Evolutionary conservation across 2,113 vertebrate genomes (phyloP).

Genomic region (Rhynchomys soricoides): DNA sequence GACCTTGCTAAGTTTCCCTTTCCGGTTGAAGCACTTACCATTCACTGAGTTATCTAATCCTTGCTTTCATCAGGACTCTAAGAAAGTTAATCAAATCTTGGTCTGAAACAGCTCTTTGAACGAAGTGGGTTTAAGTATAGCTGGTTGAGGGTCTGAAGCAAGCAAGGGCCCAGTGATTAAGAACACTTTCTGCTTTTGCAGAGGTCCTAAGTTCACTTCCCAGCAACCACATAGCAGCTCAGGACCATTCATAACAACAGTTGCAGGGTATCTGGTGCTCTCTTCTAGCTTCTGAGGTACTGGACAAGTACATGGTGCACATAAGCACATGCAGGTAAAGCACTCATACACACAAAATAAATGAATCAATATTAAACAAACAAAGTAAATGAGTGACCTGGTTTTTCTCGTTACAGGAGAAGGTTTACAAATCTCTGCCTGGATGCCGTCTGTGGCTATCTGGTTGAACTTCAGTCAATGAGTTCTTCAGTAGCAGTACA

Average conservation of each 20-base stretch:
- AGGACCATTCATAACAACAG: neutral
- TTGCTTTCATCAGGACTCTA: neutral
- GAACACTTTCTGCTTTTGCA: neutral
- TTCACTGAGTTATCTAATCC: neutral
- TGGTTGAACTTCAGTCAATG: constrained; percentile 97
- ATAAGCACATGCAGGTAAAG: neutral
- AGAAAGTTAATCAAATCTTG: constrained; percentile 22
- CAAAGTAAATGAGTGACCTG: neutral
- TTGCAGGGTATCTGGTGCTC: neutral
- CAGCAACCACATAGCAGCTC: neutral
- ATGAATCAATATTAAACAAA: neutral
- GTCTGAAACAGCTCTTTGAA: neutral
- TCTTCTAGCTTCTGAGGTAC: too few species aligned
- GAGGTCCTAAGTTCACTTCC: neutral
- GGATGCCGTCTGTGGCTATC: constrained; percentile 95
- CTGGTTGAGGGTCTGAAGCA: neutral
- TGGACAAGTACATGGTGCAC: neutral
- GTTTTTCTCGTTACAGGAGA: constrained; percentile 86
- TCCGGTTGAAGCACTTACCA: neutral
- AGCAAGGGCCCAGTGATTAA: neutral
- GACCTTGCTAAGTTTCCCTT: neutral
- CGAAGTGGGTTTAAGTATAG: constrained; percentile 23
- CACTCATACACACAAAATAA: neutral
- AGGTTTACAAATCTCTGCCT: constrained; percentile 95
- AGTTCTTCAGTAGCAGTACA: constrained; percentile 92